Base-by-base conservation (phyloP, 2,888 invertebrate species). In the Uropetala carovei region DNA sequence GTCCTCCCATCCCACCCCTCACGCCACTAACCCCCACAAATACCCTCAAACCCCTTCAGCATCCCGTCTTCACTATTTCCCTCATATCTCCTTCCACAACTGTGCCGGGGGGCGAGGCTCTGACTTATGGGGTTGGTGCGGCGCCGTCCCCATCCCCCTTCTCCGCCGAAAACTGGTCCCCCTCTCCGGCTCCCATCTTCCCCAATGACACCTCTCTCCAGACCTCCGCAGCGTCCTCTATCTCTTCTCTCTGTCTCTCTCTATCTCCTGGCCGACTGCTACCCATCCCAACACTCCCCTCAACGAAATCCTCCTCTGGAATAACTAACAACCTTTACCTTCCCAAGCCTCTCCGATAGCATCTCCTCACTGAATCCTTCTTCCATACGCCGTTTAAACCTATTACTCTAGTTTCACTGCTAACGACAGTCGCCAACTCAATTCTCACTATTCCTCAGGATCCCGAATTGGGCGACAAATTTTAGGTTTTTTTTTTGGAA, bases 51-150 rank as follows among this genome's bases (percentile, higher is more conserved):
- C 85, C 22, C 86, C 86, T 43, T 68, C 89, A 64, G 89, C 64
- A 64, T 89, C 89, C 89, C 89, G 89, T 89, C 89, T 89, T 89
- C 89, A 68, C 68, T 43, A 68, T 89, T 68, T 89, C 89, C 89
- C 11, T 89, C 89, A 43, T 89, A 89, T 89, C 89, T 89, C 89
- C 89, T 89, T 89, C 89, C 89, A 89, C 89, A 64, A 64, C 89
- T 89, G 18, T n/a, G n/a, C 60, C 30, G 58, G 16, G n/a, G 13
- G 43, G 89, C 43, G 56, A 43, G 83, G 57, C 56, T 43, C 68
- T 43, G 89, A 68, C 64, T 68, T 89, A 89, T 64, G 89, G 59
- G 27, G 68, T 27, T 18, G 89, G 64, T 13, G 89, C 64, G 89
- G 89, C 89, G 89, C 64, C 89, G 60, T 22, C 43, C 60, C 30